Percentiles rank a stretch among this genome's conserved stretches.
phyloP scores from a whole-genome alignment of 2,888 invertebrate genomes.

The Holacanthella duospinosa region DNA sequence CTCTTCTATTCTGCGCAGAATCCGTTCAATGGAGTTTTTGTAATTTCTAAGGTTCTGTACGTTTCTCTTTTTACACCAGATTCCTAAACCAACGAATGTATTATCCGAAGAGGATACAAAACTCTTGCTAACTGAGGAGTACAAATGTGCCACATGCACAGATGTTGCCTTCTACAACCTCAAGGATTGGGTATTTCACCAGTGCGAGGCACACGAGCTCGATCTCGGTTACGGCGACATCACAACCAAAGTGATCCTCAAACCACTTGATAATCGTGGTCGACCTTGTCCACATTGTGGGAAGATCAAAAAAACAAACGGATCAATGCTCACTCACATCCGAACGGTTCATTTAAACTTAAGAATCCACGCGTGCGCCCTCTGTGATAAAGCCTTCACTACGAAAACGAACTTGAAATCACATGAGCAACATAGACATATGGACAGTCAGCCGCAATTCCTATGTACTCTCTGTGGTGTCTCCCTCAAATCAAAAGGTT shows the following conservation, averaged over 20 bases:
- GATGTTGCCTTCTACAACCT: background rate
- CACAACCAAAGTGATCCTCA: background rate
- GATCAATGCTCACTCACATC: background rate
- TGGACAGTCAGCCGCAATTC: too few relatives aligned
- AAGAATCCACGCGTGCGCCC: background rate
- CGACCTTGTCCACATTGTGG: background rate
- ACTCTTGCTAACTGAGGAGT: background rate
- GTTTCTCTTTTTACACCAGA: too few relatives aligned
- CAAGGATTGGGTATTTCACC: background rate
- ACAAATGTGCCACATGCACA: background rate
- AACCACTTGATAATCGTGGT: background rate
- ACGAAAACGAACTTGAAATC: background rate
- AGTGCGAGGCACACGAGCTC: background rate
- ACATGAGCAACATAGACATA: background rate
- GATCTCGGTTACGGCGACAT: background rate
- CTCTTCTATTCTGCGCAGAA: too few relatives aligned
- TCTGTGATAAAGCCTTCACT: background rate
- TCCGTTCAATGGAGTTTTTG: too few relatives aligned
- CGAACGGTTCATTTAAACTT: background rate
- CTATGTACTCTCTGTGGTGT: too few relatives aligned
- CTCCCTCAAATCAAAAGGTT: too few relatives aligned
- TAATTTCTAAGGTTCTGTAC: too few relatives aligned
- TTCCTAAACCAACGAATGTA: too few relatives aligned
- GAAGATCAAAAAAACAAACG: background rate
- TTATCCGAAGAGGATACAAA: too few relatives aligned